Evolutionary conservation across 2,113 vertebrate genomes (phyloP).

Genomic region (Bos taurus): DNA sequence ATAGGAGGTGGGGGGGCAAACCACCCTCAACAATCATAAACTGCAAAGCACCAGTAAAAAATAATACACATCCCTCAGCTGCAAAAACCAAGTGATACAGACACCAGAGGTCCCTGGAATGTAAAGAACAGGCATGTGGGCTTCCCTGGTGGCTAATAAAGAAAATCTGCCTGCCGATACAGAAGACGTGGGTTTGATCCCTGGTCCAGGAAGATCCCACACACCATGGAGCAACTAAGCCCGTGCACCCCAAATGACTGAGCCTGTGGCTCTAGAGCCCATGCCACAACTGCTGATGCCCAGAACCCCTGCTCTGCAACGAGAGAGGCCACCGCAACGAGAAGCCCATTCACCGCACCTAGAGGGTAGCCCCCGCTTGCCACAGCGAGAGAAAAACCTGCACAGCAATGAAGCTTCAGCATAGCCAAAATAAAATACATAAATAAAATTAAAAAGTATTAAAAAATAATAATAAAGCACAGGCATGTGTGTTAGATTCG

Average conservation of each 20-base stretch:
- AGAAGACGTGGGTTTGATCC: neutral
- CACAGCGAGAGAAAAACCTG: neutral
- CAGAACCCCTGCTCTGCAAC: neutral
- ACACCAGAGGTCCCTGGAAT: neutral
- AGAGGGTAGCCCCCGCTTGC: neutral
- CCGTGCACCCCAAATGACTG: neutral
- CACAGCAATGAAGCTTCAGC: neutral
- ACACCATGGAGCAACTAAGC: neutral
- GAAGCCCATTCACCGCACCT: neutral
- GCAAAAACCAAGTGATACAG: neutral
- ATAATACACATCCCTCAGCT: neutral
- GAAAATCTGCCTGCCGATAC: neutral
- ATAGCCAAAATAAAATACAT: neutral
- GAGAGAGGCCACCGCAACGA: accelerated
- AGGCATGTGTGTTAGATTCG: accelerated
- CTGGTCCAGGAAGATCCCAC: neutral
- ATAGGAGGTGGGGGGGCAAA: accelerated
- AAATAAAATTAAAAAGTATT: neutral
- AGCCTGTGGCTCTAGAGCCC: neutral
- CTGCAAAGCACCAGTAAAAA: neutral
- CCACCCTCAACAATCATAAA: neutral
- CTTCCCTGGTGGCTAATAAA: neutral
- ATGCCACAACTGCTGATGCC: accelerated
- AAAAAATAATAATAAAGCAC: neutral
- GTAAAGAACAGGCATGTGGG: neutral